These are phyloP conservation scores for Rynchops niger DNA, from an alignment of 2,113 vertebrate species.

Conservation along the genomic window DNA sequence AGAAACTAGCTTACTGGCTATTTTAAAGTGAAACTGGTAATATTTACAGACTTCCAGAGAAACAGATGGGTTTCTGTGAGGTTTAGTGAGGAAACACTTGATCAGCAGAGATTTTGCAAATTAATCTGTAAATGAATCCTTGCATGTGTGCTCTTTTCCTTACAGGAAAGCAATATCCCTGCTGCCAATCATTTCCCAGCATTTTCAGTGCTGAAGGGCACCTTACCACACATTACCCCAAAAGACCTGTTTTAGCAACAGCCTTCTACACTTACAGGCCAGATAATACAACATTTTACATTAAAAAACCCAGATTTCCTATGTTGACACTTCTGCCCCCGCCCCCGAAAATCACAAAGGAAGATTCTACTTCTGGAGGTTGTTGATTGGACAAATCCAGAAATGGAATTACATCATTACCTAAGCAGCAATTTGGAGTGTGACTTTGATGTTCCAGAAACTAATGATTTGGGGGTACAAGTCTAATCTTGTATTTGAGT, in stretches of 20 bases:
- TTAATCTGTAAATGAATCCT: background rate
- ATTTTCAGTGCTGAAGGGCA: background rate
- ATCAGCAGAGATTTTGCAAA: conserved; percentile 15
- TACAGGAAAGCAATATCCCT: background rate
- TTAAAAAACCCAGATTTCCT: background rate
- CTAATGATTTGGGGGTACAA: background rate
- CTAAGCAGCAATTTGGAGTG: background rate
- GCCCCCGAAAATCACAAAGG: background rate
- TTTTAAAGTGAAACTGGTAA: background rate
- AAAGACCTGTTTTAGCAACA: background rate
- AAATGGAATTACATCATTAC: background rate
- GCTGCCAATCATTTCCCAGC: background rate
- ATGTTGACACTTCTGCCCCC: background rate
- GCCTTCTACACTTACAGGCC: background rate
- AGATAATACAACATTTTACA: background rate
- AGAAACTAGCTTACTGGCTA: background rate
- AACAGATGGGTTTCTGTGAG: background rate
- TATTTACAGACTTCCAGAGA: background rate
- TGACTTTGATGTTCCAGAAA: background rate
- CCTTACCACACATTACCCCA: background rate
- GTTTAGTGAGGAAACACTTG: conserved; percentile 8
- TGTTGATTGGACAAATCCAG: background rate
- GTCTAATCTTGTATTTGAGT: background rate
- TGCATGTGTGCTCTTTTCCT: background rate
- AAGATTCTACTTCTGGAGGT: background rate